Evolutionary conservation across 2,113 vertebrate species (phyloP).

Genomic region (Cariama cristata): DNA sequence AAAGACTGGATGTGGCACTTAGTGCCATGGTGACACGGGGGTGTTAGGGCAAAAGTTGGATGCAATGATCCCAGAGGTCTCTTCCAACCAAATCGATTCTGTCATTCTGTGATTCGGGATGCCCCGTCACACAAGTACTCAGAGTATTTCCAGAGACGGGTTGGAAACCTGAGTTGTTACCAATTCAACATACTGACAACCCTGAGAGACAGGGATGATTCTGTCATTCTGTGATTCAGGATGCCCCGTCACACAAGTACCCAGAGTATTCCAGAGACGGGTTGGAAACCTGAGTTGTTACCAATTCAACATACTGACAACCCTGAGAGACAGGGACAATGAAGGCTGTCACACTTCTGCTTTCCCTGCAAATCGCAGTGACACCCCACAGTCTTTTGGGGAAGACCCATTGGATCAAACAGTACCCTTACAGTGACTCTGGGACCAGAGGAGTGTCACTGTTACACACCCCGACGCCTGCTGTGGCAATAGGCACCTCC

Average conservation of each 20-base stretch:
- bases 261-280: neutral
- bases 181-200: neutral
- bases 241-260: too few species aligned
- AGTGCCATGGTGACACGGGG: too few species aligned
- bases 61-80: too few species aligned
- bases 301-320: neutral
- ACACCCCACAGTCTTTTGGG: neutral
- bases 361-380: neutral
- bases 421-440: neutral
- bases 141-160: neutral
- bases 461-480: fast-evolving
- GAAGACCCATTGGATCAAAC: neutral
- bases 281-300: neutral
- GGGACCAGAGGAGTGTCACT: neutral
- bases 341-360: neutral
- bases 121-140: neutral
- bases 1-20: too few species aligned
- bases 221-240: too few species aligned
- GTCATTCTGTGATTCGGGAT: neutral
- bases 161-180: neutral
- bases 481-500: neutral
- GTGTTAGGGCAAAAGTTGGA: too few species aligned
- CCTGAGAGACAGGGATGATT: neutral
- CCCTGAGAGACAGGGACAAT: neutral
- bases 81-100: too few species aligned